Percentiles rank a stretch among this genome's conserved stretches.
phyloP scores from a whole-genome alignment of 2,113 vertebrate genomes.

The Micromys minutus region DNA sequence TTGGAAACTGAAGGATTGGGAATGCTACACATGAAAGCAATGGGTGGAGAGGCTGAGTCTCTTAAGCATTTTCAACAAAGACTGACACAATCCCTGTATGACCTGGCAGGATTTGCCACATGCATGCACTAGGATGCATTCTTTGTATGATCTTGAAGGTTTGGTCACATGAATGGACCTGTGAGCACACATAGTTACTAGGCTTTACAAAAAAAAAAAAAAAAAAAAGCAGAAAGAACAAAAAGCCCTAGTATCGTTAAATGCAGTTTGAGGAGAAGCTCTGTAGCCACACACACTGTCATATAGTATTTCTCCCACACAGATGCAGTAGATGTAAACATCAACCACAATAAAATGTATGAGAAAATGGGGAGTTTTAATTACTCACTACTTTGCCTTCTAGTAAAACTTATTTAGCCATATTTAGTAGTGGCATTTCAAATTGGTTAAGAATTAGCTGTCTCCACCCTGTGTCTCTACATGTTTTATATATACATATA shows the following conservation, averaged over 20 bases:
- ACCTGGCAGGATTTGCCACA: neutral
- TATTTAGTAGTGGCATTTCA: neutral
- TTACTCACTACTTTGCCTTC: constrained; percentile 1
- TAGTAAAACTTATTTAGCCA: neutral
- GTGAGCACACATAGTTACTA: neutral
- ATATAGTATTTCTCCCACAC: neutral
- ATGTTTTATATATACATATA: too few species aligned
- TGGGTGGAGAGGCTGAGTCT: neutral
- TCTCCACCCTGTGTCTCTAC: neutral
- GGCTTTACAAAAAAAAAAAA: neutral
- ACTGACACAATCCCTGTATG: neutral
- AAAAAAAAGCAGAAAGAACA: too few species aligned
- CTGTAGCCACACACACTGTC: neutral
- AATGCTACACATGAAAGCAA: neutral
- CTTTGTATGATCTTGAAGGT: neutral
- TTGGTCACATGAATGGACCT: neutral
- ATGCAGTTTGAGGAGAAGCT: neutral
- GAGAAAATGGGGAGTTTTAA: neutral
- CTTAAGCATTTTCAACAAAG: neutral
- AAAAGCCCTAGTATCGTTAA: neutral
- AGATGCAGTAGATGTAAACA: neutral
- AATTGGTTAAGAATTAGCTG: neutral
- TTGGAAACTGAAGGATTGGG: neutral
- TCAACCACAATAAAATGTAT: neutral
- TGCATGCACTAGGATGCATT: neutral